Base-by-base conservation (phyloP, 1,140 invertebrate species). In the Eumeta japonica region DNA sequence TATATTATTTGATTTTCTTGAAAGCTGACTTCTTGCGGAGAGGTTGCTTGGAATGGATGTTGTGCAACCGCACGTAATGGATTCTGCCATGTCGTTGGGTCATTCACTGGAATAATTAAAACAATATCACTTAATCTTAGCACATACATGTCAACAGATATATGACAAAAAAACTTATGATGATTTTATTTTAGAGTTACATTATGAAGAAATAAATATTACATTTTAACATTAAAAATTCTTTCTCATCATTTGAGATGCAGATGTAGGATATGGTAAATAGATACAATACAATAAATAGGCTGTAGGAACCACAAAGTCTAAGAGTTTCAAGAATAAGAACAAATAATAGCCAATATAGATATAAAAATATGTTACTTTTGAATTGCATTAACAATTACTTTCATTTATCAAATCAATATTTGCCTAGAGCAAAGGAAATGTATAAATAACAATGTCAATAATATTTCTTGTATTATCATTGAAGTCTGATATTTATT, bases 11-110 rank as follows among this genome's bases (percentile, higher is more conserved):
- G 88, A 37, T 90, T 90, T 19, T 81, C 78, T 45, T 75, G 76
- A 47, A 97, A 80, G 38, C 81, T 84, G 5, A 97, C 55, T 76
- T 97, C 94, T 37, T 88, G 82, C 0, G 82, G 78, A 10, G 78
- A 81, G 10, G 81, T 75, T 10, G 83, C 85, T 39, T 78, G 70
- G 58, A 94, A 97, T 54, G 90, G 85, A 65, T 87, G 90, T 10
- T 86, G 68, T 2, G 84, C 87, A 35, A 84, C 76, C 10, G 89
- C 91, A 24, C 81, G 66, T 70, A 91, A 75, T 68, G 87, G 67
- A 62, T 83, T 56, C 74, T 85, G 77, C 88, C 90, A 93, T 35
- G 81, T 80, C 16, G 62, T 54, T 14, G 81, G 79, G 61, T 83
- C 78, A 33, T 76, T 78, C 40, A 82, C 83, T 84, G 55, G 31